Evolutionary conservation across 2,888 invertebrate species (phyloP).

Genomic region (Eristalis pertinax): DNA sequence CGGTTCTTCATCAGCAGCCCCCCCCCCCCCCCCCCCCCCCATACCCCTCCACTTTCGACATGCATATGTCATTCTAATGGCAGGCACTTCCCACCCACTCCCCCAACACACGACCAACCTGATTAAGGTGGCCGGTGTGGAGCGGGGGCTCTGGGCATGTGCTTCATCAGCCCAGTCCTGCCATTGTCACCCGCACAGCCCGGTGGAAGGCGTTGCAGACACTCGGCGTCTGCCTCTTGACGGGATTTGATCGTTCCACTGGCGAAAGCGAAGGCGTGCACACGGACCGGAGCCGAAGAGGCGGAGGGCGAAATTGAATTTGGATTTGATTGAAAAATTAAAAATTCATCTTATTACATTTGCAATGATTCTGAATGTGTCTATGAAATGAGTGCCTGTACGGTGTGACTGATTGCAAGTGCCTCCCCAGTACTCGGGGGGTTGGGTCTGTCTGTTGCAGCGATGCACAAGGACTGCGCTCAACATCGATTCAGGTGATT

Average conservation of each 20-base stretch:
- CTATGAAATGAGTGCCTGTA: constrained; percentile 68
- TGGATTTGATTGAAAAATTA: constrained; percentile 73
- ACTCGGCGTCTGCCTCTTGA: constrained; percentile 22
- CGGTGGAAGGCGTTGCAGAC: background rate
- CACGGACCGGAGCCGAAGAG: background rate
- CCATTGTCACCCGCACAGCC: background rate
- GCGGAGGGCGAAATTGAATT: constrained; percentile 67
- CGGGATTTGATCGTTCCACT: background rate
- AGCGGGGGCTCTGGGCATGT: too few species aligned
- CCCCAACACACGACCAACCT: background rate
- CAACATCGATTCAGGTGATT: constrained; percentile 61
- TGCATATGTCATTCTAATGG: constrained; percentile 61
- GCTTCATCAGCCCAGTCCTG: background rate
- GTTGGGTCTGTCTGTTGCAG: constrained; percentile 29
- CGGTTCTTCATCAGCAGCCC: constrained; percentile 59
- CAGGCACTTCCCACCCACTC: background rate
- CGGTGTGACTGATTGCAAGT: constrained; percentile 59
- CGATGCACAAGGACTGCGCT: constrained; percentile 7
- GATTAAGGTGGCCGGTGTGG: background rate
- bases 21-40: too few species aligned
- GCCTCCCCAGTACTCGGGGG: background rate
- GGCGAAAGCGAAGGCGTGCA: background rate
- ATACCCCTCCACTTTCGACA: constrained; percentile 62
- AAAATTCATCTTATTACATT: constrained; percentile 73
- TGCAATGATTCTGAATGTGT: constrained; percentile 72